Evolutionary conservation across 2,797 vertebrate species (phyloP), one percentile per base, ranked within the genome.

Genomic region (Heliangelus exortis): DNA sequence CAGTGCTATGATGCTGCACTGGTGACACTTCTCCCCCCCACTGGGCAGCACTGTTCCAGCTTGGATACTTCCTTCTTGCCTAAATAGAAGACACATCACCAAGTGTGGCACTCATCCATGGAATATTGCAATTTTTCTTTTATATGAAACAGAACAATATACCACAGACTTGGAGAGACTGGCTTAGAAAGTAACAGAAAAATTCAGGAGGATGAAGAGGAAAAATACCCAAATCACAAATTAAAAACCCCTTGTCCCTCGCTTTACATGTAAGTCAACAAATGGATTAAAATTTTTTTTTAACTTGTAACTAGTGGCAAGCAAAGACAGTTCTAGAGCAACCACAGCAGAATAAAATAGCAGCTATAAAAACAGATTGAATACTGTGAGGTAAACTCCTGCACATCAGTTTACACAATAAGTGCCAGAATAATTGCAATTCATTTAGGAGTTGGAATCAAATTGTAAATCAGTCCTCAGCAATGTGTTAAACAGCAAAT

Each of bases 251-350:
- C 11, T 33, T 92, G 11, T 59, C n/a, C 63, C 54, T 74, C 68
- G 4, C 39, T 53, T 74, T 84, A 67, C 9, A 19, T 67, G 84
- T 94, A 90, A 92, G 74, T 65, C 77, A 96, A 88, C 31, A 76
- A 90, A 84, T 61, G 67, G 47, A 93, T 94, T 92, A 82, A 92
- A 87, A 76, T 19, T 79, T 86, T 23, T 7, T 90, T 93, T 88
- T 88, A 92, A 66, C 50, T 81, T 74, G 41, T 91, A 92, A 87
- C 45, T 74, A 54, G 74, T 94, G 92, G 72, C 78, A 93, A 92
- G 61, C 65, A 83, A 68, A 89, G 21, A 39, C 54, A 87, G 67
- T 82, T 39, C 54, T 76, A 90, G 75, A 91, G 73, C 59, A 95
- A 92, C 78, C 71, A 66, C 1, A 2, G 57, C 72, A 59, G 36